Evolutionary conservation across 2,113 vertebrate species (phyloP), one percentile per base, ranked within the genome.

Genomic region (Oncorhynchus kisutch): DNA sequence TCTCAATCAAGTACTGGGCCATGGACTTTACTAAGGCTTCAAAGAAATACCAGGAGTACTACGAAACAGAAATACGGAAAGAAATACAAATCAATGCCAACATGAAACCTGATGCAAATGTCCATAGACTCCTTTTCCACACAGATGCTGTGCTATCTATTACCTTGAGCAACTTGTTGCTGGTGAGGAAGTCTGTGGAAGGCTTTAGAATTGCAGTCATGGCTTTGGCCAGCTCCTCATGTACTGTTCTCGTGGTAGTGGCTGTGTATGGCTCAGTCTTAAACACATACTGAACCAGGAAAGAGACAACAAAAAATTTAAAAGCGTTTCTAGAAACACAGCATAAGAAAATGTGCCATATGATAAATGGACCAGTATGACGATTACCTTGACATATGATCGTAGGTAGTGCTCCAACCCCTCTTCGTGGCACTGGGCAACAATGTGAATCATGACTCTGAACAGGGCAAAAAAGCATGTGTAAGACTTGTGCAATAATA

Each of bases 31-130:
- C 95, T 78, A 99, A 91, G 79, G 97, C 95, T 91, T 99, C 96
- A 87, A 98, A 99, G 95, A 99, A 99, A 95, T 99, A 99, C 98
- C 98, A 99, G 1, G 97, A 99, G 91, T 98, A 99, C 98, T 99
- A 83, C 48, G 90, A 86, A 83, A 84, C 74, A 25, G 90, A 85
- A 73, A 86, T 6, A 67, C 65, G 82, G 66, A 24, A 81, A 77
- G 71, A 83, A 72, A 75, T 39, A 2, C 8, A 54, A 70, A 67
- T 54, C 51, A 9, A 54, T 39, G 14, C 69, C 25, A 62, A 59
- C 64, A 24, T 66, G 24, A 27, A 62, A 59, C 64, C 11, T 31
- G 24, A 27, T 13, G 24, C 29, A 27, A 29, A 66, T 13, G 13
- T 1, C 25, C 13, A 9, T 14, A 16, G 64, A n/a, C 70, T 59